phyloP scores from a whole-genome alignment of 2,797 vertebrate species.

The Pogonophryne albipinna region DNA sequence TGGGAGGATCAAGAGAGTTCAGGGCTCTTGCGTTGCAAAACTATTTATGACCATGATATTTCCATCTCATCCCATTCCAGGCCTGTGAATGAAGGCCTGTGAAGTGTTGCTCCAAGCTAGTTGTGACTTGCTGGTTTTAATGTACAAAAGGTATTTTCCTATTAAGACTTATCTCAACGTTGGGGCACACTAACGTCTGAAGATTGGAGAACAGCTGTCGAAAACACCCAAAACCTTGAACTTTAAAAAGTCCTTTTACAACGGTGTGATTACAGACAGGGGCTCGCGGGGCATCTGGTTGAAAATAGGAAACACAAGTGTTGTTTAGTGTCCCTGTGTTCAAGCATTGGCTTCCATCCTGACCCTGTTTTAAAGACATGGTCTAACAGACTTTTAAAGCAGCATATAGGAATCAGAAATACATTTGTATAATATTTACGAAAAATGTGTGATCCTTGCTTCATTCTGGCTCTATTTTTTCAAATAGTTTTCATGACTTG shows the following conservation, averaged over 20 bases:
- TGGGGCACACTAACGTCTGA: constrained; percentile 36
- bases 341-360: constrained; percentile 9
- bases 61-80: constrained; percentile 60
- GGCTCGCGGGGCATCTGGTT: constrained; percentile 65
- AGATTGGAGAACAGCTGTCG: constrained; percentile 72
- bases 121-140: constrained; percentile 41
- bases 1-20: constrained; percentile 45
- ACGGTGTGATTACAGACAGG: constrained; percentile 73
- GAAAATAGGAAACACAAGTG: constrained; percentile 47
- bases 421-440: neutral
- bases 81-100: constrained; percentile 24
- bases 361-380: constrained; percentile 10
- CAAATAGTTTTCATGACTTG: no score
- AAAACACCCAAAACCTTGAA: constrained; percentile 56
- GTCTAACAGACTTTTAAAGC: constrained; percentile 3
- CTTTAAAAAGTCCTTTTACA: constrained; percentile 75
- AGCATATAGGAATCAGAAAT: neutral
- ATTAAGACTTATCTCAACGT: constrained; percentile 45
- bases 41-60: constrained; percentile 67
- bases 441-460: neutral
- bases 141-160: constrained; percentile 37
- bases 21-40: constrained; percentile 41
- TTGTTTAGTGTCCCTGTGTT: constrained; percentile 49
- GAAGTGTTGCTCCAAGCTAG: constrained; percentile 23
- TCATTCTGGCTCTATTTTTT: no score